These are phyloP conservation scores for Microtus pennsylvanicus DNA, from an alignment of 2,113 vertebrate species.

Conservation along the genomic window DNA sequence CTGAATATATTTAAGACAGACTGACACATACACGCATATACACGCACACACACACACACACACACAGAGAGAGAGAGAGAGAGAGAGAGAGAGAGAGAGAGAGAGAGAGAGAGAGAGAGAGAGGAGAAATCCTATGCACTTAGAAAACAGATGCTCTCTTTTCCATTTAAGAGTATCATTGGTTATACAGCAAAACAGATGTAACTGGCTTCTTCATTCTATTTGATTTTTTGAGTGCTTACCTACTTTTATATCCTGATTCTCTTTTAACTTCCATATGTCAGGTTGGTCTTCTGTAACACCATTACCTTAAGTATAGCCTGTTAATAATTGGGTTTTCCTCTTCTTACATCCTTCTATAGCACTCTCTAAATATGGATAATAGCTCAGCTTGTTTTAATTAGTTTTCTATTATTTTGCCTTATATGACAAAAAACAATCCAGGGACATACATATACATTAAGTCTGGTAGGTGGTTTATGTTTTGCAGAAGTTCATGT, in stretches of 20 bases:
- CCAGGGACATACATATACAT: background rate
- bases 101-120: too few species aligned
- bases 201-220: background rate
- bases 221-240: background rate
- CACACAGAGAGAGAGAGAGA: too few species aligned
- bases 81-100: too few species aligned
- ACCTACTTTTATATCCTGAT: background rate
- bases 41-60: background rate
- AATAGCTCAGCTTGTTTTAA: background rate
- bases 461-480: background rate
- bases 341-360: background rate
- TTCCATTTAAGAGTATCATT: constrained; percentile 10
- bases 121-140: background rate
- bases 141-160: constrained; percentile 26
- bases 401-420: background rate
- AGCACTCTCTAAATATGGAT: background rate
- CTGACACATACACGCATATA: background rate
- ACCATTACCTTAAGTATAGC: background rate
- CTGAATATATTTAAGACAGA: background rate
- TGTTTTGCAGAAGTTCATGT: background rate
- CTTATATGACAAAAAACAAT: background rate
- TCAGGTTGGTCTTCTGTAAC: background rate
- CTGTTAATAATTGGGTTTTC: background rate
- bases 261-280: constrained; percentile 34
- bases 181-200: constrained; percentile 29